These are phyloP conservation scores for Tolmerus cingulatus DNA, from an alignment of 2,888 invertebrate genomes.

Conservation along the genomic window DNA sequence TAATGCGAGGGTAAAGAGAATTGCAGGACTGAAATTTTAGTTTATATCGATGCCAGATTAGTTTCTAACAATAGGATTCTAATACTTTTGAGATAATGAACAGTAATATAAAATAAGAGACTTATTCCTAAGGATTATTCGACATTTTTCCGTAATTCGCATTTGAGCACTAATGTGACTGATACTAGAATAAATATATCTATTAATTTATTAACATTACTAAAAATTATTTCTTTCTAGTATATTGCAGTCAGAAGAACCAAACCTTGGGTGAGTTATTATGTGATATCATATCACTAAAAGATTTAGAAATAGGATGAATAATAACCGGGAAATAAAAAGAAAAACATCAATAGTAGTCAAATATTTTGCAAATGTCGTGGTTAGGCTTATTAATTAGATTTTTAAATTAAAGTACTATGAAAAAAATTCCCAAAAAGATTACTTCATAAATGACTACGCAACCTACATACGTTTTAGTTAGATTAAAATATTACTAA, in stretches of 20 bases:
- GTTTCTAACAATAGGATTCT: not conserved
- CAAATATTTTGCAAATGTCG: no score
- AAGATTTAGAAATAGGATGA: not conserved
- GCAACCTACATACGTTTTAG: no score
- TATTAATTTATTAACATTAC: not conserved
- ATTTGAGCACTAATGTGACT: not conserved
- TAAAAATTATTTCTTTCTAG: constrained; percentile 19
- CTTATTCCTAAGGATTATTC: not conserved
- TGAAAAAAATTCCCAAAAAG: no score
- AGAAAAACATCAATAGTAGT: not conserved
- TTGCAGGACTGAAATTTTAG: not conserved
- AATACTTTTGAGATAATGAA: not conserved
- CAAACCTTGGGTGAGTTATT: not conserved
- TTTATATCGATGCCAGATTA: not conserved
- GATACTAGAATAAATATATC: not conserved
- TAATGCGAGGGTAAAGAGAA: not conserved
- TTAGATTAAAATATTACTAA: no score
- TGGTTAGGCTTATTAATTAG: no score
- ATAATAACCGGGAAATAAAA: not conserved
- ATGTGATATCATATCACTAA: not conserved
- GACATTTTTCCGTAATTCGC: no score
- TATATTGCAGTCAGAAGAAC: constrained; percentile 19
- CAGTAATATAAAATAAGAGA: not conserved
- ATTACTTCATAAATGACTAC: no score
- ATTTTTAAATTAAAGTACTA: no score